Base-by-base conservation (phyloP, 2,113 vertebrate genomes). In the Mus spicilegus region DNA sequence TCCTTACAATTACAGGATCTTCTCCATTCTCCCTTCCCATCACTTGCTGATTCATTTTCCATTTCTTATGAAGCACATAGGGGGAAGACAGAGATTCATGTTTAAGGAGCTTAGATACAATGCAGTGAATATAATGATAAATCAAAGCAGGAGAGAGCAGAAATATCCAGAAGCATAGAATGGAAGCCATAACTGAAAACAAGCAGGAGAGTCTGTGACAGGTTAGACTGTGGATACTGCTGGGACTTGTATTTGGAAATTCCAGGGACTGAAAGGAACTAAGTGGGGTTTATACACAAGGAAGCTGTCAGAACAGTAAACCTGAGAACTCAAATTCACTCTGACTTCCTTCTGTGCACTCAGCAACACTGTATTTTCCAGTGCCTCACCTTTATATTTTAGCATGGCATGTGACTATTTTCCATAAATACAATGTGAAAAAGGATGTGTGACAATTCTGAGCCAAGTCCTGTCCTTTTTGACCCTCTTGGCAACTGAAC, bases 401-500 rank as follows among this genome's bases (percentile, higher is more conserved):
- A 8, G 28, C 17, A 67, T 36, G 30, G 3, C 28, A 20, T 36
- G 26, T 49, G 16, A 39, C 11, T 51, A 28, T 54, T 89, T 76
- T 36, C 30, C 39, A 87, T 30, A 72, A 58, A 61, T 42, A 56
- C 24, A 65, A 46, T 51, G 20, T 81, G 13, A 94, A 19, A 72
- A 26, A 69, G 22, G 22, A 63, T 63, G 24, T 46, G 26, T 82
- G 56, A 39, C 22, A 61, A 82, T 30, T 84, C 81, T 63, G 65
- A 73, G 0, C 54, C n/a, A 6, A 8, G 20, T 65, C 1, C 46
- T 3, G 22, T 2, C 20, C 2, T 70, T n/a, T 51, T 5, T 91
- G 88, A 76, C 16, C 26, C 6, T 49, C 82, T 81, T 87, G n/a
- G 72, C 33, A 87, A n/a, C 12, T 67, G 11, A 54, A 58, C n/a